Conservation (phyloP, 2,113 vertebrate species). For the Oreochromis niloticus region DNA sequence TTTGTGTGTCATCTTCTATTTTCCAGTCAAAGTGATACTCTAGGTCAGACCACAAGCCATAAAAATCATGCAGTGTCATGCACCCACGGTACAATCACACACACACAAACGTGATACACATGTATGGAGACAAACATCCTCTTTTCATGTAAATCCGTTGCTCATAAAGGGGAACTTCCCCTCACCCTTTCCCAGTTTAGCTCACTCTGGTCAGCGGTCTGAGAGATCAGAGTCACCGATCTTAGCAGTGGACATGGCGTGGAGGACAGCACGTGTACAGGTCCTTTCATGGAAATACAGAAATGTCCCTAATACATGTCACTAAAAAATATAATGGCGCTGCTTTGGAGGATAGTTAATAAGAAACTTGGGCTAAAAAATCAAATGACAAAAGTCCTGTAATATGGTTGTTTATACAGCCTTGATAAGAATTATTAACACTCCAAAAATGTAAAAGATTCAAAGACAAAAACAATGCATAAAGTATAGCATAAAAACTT, state of each 20-base stretch:
- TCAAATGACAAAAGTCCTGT: not conserved
- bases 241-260: not conserved
- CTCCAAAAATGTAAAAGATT: not conserved
- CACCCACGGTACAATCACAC: not conserved
- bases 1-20: conserved; percentile 23
- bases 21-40: conserved; percentile 5
- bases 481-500: not conserved
- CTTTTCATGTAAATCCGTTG: conserved; percentile 15
- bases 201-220: not conserved
- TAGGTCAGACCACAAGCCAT: conserved; percentile 14
- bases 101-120: not conserved
- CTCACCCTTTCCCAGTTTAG: conserved; percentile 16
- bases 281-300: not conserved
- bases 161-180: conserved; percentile 58
- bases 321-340: not conserved
- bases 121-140: conserved; percentile 26
- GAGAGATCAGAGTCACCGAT: conserved; percentile 6
- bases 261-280: not conserved
- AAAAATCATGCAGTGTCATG: conserved; percentile 17
- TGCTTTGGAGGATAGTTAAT: not conserved
- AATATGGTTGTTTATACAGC: not conserved
- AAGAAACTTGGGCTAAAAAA: not conserved
- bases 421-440: not conserved
- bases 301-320: not conserved
- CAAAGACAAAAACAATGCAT: not conserved